Conservation (phyloP, 2,113 vertebrate genomes). For the Apodemus sylvaticus region DNA sequence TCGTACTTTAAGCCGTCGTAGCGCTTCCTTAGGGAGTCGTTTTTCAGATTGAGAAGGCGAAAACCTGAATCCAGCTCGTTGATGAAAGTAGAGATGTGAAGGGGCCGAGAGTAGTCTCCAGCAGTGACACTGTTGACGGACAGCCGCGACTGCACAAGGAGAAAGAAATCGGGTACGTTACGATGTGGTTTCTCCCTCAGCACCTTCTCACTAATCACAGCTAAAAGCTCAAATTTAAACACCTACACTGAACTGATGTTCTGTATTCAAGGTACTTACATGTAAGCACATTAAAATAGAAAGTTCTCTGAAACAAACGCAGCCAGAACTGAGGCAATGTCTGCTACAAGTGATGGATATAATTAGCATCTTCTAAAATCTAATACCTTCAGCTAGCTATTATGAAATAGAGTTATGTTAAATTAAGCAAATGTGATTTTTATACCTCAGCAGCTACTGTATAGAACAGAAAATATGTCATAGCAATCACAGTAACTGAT, state of each 20-base stretch:
- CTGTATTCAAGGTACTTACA: background rate
- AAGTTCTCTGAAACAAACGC: background rate
- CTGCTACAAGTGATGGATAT: background rate
- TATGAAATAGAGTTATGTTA: background rate
- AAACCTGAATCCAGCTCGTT: conserved; percentile 98
- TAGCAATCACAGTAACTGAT: background rate
- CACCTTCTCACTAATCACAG: background rate
- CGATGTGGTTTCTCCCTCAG: background rate
- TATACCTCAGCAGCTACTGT: background rate
- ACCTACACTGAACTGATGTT: background rate
- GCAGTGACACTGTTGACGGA: conserved; percentile 99
- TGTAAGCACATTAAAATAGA: background rate
- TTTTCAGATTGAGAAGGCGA: conserved; percentile 98
- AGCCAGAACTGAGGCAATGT: background rate
- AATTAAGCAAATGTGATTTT: background rate
- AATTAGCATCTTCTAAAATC: conserved; percentile 6
- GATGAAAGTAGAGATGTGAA: conserved; percentile 97
- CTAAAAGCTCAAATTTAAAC: background rate
- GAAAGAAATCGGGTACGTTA: background rate
- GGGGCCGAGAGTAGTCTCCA: conserved; percentile 94
- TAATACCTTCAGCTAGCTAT: background rate
- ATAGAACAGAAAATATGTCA: background rate
- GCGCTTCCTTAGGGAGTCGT: conserved; percentile 97
- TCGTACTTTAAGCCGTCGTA: conserved; percentile 99
- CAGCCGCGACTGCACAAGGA: conserved; percentile 88